A percentile compares a stretch with the other conserved stretches of the same genome.
phyloP scores from a whole-genome alignment of 2,888 invertebrate species.

The Gari tellinella region DNA sequence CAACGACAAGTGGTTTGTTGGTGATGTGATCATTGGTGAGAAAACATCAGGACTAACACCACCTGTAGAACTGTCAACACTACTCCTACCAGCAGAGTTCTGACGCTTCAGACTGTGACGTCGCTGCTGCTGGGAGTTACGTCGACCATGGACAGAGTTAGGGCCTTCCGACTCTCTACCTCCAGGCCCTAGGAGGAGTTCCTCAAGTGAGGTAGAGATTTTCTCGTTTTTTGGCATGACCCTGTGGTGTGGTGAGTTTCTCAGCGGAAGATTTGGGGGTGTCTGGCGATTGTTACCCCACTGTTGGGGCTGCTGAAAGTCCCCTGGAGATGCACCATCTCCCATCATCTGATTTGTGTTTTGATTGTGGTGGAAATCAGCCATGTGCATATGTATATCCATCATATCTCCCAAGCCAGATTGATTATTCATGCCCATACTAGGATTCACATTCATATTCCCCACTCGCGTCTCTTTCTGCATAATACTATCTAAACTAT shows the following conservation, averaged over 20 bases:
- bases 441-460: conserved; percentile 9
- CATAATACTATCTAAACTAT: conserved; percentile 72
- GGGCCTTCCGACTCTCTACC: conserved; percentile 77
- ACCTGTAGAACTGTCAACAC: conserved; percentile 48
- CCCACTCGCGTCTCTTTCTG: conserved; percentile 60
- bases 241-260: conserved; percentile 65
- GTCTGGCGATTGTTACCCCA: conserved; percentile 50
- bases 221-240: conserved; percentile 80
- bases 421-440: conserved; percentile 43
- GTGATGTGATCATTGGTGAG: conserved; percentile 46
- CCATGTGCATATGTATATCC: conserved; percentile 45
- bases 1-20: conserved; percentile 35
- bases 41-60: conserved; percentile 52
- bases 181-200: conserved; percentile 76
- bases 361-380: conserved; percentile 59
- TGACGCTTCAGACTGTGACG: conserved; percentile 46
- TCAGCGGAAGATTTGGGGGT: conserved; percentile 41
- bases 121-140: conserved; percentile 46
- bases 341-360: conserved; percentile 56
- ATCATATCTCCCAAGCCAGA: conserved; percentile 29
- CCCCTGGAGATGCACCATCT: conserved; percentile 39
- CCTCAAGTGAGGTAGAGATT: conserved; percentile 81
- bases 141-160: conserved; percentile 46
- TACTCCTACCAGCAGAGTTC: conserved; percentile 49
- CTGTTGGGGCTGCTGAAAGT: conserved; percentile 49